Evolutionary conservation across 2,888 invertebrate species (phyloP), one percentile per base, ranked within the genome.

Genomic region (Tetropium fuscum): DNA sequence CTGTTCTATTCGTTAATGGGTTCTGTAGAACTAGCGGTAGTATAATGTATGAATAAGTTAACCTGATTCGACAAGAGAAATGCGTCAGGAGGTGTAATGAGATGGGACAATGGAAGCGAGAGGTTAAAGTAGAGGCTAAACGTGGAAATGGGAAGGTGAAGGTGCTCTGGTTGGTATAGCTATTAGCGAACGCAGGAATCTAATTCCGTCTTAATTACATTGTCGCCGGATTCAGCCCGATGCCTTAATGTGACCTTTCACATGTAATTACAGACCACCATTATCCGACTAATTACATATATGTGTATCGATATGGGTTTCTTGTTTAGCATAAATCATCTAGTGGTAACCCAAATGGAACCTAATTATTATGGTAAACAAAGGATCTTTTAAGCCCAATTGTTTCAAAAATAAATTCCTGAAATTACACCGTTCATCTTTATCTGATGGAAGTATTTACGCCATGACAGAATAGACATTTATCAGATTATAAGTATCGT

Each of bases 181-280:
- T 59, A 65, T 65, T 65, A 63, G 48, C 40, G 53, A n/a, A 53
- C 69, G 71, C 72, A 64, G 73, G 72, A 77, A 75, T 77, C 78
- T 76, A 78, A 80, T 79, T 78, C 76, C 73, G 69, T 69, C 74
- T 77, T 80, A 79, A 80, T 80, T 79, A 78, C 79, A 76, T 78
- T 79, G 79, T 78, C 75, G 77, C 76, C 73, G 74, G 72, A 74
- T 76, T 75, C 75, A 71, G 71, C 59, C 55, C 63, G 63, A 63
- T 60, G 60, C 62, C 66, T 64, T 69, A 72, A 71, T 68, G 75
- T 72, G 76, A 78, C 78, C 79, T 79, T 80, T 78, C 78, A 76
- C 78, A 75, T 78, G 74, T 76, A 79, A 80, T 80, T 80, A 78
- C 75, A 74, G 73, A 73, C 74, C 71, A 68, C 75, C 71, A 74